Evolutionary conservation across 1,140 invertebrate genomes (phyloP).

Genomic region (Ganaspis sp.): DNA sequence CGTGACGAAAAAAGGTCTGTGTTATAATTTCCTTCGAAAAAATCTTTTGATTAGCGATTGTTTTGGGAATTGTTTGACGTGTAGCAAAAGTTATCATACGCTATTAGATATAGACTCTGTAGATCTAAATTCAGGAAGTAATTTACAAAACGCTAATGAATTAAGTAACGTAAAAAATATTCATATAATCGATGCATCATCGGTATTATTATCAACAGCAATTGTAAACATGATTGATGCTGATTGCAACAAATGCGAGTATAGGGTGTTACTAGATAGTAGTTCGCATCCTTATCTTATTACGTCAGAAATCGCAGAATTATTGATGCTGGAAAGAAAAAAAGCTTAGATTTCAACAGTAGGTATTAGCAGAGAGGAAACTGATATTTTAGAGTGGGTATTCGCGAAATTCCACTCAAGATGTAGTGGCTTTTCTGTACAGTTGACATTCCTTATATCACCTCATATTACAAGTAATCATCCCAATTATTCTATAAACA

Average conservation of each 20-base stretch:
- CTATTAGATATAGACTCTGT: conserved; percentile 38
- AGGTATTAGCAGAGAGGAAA: conserved; percentile 19
- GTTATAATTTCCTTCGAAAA: conserved; percentile 29
- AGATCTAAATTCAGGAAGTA: background rate
- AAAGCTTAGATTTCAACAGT: conserved; percentile 31
- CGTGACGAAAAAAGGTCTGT: conserved; percentile 35
- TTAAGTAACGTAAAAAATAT: background rate
- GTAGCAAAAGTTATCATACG: conserved; percentile 38
- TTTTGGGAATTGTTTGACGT: conserved; percentile 29
- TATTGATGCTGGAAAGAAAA: conserved; percentile 18
- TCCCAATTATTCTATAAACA: background rate
- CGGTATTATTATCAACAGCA: conserved; percentile 37
- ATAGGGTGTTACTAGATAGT: conserved; percentile 38
- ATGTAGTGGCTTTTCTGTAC: background rate
- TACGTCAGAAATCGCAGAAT: conserved; percentile 14
- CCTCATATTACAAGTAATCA: conserved; percentile 4
- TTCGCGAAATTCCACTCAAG: conserved; percentile 1
- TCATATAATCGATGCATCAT: background rate
- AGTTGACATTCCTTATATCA: conserved; percentile 28
- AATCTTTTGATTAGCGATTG: conserved; percentile 40
- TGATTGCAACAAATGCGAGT: conserved; percentile 1
- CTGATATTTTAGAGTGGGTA: conserved; percentile 2
- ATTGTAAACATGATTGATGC: conserved; percentile 32
- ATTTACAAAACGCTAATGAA: background rate
- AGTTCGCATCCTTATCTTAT: conserved; percentile 39